Conservation (phyloP, 2,797 vertebrate species). For the Agapornis canus region DNA sequence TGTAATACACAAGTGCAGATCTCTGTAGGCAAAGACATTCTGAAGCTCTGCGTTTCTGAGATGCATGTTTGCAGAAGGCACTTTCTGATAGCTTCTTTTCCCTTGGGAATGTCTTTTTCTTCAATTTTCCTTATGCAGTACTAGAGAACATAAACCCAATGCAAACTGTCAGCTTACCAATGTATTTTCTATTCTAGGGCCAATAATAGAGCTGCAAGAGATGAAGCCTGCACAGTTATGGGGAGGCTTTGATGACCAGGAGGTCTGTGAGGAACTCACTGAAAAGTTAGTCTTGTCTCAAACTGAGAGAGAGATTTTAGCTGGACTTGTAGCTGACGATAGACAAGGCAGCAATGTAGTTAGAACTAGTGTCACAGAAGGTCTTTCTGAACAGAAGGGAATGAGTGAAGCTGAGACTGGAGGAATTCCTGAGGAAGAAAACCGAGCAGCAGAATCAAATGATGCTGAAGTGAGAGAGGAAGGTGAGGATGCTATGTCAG, state of each 20-base stretch:
- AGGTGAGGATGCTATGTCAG: background rate
- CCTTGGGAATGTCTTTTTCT: background rate
- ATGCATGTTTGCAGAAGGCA: background rate
- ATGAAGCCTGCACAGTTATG: conserved; percentile 71
- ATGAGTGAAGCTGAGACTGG: background rate
- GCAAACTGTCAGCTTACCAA: background rate
- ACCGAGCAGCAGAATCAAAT: background rate
- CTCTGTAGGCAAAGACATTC: background rate
- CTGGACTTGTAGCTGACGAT: background rate
- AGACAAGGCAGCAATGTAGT: background rate
- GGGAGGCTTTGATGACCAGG: conserved; percentile 59
- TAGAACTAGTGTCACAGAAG: background rate
- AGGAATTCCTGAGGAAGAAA: background rate
- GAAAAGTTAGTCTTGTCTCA: background rate
- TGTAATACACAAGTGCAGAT: background rate
- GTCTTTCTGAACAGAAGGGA: background rate
- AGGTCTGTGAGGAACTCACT: conserved; percentile 29
- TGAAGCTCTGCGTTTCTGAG: background rate
- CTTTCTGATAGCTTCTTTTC: background rate
- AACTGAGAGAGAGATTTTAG: background rate
- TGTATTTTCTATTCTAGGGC: conserved; percentile 74
- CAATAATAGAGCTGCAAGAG: conserved; percentile 75
- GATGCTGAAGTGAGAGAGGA: background rate
- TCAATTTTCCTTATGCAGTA: background rate
- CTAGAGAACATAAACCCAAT: background rate